Evolutionary conservation across 2,113 vertebrate species (phyloP).

Genomic region (Datnioides undecimradiatus): DNA sequence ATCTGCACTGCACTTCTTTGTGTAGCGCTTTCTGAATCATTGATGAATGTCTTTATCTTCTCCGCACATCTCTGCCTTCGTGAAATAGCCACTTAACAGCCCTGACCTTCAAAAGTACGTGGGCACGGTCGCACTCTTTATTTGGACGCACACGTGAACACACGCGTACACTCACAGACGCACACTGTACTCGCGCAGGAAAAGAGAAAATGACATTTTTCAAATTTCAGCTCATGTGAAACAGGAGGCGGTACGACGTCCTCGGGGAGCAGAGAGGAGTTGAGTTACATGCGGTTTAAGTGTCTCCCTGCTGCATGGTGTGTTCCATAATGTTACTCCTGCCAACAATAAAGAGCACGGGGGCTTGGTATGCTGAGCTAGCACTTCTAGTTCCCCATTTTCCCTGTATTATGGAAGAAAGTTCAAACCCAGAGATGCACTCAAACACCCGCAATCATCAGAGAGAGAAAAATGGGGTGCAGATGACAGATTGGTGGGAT

Average conservation of each 20-base stretch:
- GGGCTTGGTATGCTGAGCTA: conserved; percentile 54
- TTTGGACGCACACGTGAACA: background rate
- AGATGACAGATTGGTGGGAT: background rate
- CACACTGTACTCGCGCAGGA: background rate
- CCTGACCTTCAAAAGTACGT: conserved; percentile 7
- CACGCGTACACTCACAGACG: background rate
- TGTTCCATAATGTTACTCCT: conserved; percentile 60
- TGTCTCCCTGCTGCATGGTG: conserved; percentile 55
- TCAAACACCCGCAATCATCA: conserved; percentile 23
- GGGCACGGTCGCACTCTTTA: background rate
- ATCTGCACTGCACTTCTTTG: background rate
- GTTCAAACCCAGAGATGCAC: conserved; percentile 39
- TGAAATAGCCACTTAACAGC: conserved; percentile 2
- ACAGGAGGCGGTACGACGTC: conserved; percentile 15
- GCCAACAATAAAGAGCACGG: conserved; percentile 62
- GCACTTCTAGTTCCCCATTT: conserved; percentile 62
- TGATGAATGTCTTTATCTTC: no score
- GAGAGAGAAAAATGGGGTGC: background rate
- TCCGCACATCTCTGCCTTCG: background rate
- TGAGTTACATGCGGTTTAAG: conserved; percentile 56
- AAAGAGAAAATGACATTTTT: conserved; percentile 30
- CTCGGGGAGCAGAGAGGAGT: conserved; percentile 44
- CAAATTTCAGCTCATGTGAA: conserved; percentile 38
- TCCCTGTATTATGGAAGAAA: conserved; percentile 39
- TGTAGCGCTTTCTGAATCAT: background rate